Evolutionary conservation across 2,797 vertebrate species (phyloP).

Genomic region (Sylvia borin): DNA sequence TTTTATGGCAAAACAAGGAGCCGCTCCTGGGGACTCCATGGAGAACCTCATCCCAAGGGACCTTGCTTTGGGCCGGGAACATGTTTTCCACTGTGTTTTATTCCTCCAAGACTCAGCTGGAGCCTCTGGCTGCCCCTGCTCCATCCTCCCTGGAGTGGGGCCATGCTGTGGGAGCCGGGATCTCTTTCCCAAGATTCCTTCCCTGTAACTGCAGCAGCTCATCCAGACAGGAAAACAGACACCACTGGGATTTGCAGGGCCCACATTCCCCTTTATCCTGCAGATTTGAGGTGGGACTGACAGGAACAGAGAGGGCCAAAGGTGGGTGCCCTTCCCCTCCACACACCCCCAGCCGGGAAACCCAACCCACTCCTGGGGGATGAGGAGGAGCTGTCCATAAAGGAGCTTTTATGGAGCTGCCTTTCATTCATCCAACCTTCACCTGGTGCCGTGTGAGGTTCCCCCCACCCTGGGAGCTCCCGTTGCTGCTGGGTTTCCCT

Average conservation of each 20-base stretch:
- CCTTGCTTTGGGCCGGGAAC: neutral
- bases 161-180: neutral
- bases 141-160: neutral
- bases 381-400: constrained; percentile 16
- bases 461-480: accelerated
- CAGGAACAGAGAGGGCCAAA: neutral
- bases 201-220: neutral
- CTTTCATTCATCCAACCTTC: neutral
- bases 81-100: neutral
- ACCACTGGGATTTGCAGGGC: neutral
- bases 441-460: neutral
- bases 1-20: neutral
- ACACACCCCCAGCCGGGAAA: neutral
- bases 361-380: neutral
- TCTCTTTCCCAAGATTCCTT: neutral
- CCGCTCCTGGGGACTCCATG: neutral
- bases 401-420: constrained; percentile 45
- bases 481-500: neutral
- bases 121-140: neutral
- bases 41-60: neutral
- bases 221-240: neutral
- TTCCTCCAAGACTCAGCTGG: neutral
- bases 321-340: constrained; percentile 52
- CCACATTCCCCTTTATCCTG: constrained; percentile 22
- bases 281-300: neutral